Percentiles rank a stretch among this genome's conserved stretches.
Conservation (phyloP, 2,888 invertebrate genomes). For the Steinernema hermaphroditum region DNA sequence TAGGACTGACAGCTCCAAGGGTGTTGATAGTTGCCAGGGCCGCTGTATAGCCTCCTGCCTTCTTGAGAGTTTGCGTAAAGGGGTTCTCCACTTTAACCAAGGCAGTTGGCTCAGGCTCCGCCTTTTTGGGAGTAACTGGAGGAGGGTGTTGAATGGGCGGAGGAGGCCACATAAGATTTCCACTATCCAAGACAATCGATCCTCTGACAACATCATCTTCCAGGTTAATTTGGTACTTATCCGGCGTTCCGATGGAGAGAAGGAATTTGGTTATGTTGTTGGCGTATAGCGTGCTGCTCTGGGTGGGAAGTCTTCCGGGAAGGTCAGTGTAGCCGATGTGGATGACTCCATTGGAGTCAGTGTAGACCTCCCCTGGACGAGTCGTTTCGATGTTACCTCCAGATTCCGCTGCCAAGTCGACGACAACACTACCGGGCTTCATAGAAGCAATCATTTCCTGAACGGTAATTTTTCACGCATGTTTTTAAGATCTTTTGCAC, state of each 20-base stretch:
- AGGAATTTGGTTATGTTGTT: slow-evolving; percentile 87
- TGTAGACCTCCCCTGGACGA: slow-evolving; percentile 77
- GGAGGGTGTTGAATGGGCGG: slow-evolving; percentile 71
- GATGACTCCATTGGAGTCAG: slow-evolving; percentile 79
- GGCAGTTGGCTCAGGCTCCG: slow-evolving; percentile 32
- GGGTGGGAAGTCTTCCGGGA: slow-evolving; percentile 81
- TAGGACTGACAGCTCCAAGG: slow-evolving; percentile 79
- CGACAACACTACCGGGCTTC: slow-evolving; percentile 86
- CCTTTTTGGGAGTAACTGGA: slow-evolving; percentile 50
- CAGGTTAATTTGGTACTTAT: slow-evolving; percentile 79
- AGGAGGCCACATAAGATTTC: slow-evolving; percentile 79
- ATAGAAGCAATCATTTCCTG: slow-evolving; percentile 79
- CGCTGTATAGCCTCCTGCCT: slow-evolving; percentile 75
- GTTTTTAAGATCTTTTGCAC: background rate
- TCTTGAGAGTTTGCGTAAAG: slow-evolving; percentile 76
- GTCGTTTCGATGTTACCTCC: slow-evolving; percentile 76
- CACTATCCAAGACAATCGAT: slow-evolving; percentile 78
- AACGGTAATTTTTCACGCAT: slow-evolving; percentile 11
- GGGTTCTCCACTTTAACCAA: slow-evolving; percentile 71
- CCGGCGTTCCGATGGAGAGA: slow-evolving; percentile 77
- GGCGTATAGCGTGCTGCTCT: slow-evolving; percentile 83
- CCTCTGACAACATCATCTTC: slow-evolving; percentile 85
- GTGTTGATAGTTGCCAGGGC: slow-evolving; percentile 77
- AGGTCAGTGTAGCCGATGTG: slow-evolving; percentile 85
- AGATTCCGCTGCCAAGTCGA: slow-evolving; percentile 84